Base-by-base conservation (phyloP, 2,797 vertebrate species). In the Geotrypetes seraphini region DNA sequence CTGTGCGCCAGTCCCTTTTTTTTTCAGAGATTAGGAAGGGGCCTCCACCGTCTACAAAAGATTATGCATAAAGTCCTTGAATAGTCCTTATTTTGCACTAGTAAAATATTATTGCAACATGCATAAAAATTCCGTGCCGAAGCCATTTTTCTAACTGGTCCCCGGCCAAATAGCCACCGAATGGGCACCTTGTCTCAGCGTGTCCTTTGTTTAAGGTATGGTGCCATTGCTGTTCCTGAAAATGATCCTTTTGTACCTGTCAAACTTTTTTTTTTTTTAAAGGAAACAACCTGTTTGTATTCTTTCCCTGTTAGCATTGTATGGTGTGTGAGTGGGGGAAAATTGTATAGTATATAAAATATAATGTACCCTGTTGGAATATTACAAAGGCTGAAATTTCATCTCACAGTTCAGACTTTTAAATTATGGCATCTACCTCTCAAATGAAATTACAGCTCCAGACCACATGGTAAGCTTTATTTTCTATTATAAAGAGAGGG, bases 341-440 rank as follows among this genome's bases (percentile, higher is more conserved):
- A 33, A 45, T 15, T 12, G 3, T 27, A 3, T 1, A 12, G 25
- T 42, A 32, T 33, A 27, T 16, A 41, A 33, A 43, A 7, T 38
- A 24, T 38, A 43, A 5, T 0, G 0, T 22, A 41, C 44, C 28
- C 25, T 5, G 3, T 9, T 57, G 22, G 12, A 19, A 4, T 27
- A 47, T 18, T 39, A 35, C 22, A 36, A 46, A 53, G 25, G 7
- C 16, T 55, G 8, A 33, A 47, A 62, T 60, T 57, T 66, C 8
- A 42, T 50, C 36, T 50, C 31, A 10, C 22, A 8, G 3, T 49
- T 58, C 22, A 10, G 36, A 34, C 13, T 53, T 28, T 30, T 11
- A 59, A 47, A 65, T 53, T 55, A 53, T 47, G 14, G 22, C 2
- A 36, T 51, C 20, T 40, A 2, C 16, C 8, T 5, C 22, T 60